Base-by-base conservation (phyloP, 2,888 invertebrate genomes). In the Scaptomyza caliginosa region DNA sequence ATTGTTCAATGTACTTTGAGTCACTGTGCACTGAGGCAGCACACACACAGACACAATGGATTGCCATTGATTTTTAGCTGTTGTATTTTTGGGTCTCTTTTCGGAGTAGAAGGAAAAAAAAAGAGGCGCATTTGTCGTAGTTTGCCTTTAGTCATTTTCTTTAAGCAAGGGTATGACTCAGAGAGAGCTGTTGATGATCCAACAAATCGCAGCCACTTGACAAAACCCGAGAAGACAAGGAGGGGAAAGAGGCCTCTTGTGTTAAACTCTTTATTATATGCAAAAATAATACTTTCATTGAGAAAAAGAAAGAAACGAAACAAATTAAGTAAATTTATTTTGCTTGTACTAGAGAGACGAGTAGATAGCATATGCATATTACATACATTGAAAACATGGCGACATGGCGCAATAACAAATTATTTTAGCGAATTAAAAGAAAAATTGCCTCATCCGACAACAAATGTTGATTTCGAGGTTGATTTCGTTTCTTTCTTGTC, bases 341-440 rank as follows among this genome's bases (percentile, higher is more conserved):
- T 60, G 46, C 68, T 56, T 50, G 52, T 54, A 66, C 67, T 69
- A 59, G 65, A 55, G 65, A 55, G 55, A 39, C 23, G 24, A 51
- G 48, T 50, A 26, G 17, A 46, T 56, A 54, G 30, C 72, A 63
- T 63, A 26, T 42, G 49, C 43, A 59, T 62, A 49, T 45, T 40
- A 32, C 30, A 30, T n/a, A n/a, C 46, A 62, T 38, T 30, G 42
- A 32, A 56, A 57, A 26, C 48, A n/a, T n/a, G 57, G 48, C 72
- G 50, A 46, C 69, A 38, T 51, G 51, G 64, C 42, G 59, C 75
- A 82, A 78, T 73, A 82, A 84, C 82, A 82, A 67, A 72, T 67
- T 74, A 77, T 86, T 81, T 84, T 72, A 82, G 86, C 82, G 64
- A 82, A 82, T 82, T 82, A 86, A 82, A 86, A 86, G 82, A 82